phyloP scores from a whole-genome alignment of 2,113 vertebrate genomes.

The Blennius ocellaris region DNA sequence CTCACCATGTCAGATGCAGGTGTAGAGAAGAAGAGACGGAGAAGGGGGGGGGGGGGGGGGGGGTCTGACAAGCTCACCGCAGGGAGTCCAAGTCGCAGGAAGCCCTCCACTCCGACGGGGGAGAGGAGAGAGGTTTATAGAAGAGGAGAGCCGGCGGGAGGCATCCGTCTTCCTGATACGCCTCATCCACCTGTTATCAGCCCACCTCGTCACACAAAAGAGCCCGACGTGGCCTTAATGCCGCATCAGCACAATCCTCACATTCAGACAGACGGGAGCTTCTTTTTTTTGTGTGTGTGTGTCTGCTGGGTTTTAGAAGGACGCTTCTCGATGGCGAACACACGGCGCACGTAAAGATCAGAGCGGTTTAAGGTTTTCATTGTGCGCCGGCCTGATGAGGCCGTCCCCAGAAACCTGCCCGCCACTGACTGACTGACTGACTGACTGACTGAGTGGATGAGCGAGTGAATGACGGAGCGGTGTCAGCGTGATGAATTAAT shows the following conservation, averaged over 20 bases:
- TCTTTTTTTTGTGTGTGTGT: no score
- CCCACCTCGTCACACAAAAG: constrained; percentile 42
- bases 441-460: no score
- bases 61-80: constrained; percentile 58
- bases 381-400: no score
- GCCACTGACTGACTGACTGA: no score
- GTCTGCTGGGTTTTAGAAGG: no score
- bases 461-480: no score
- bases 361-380: no score
- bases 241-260: constrained; percentile 11
- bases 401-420: no score
- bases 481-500: no score
- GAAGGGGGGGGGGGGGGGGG: no score
- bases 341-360: no score
- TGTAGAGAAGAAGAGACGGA: constrained; percentile 66
- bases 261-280: background rate
- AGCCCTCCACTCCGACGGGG: constrained; percentile 52
- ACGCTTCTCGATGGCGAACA: no score
- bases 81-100: constrained; percentile 66
- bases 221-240: constrained; percentile 12
- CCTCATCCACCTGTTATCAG: constrained; percentile 57
- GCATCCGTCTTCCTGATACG: constrained; percentile 54
- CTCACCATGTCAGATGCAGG: constrained; percentile 76
- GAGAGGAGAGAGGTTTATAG: constrained; percentile 62
- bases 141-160: constrained; percentile 58